Base-by-base conservation (phyloP, 2,113 vertebrate genomes). In the Tricholaema leucomelas region DNA sequence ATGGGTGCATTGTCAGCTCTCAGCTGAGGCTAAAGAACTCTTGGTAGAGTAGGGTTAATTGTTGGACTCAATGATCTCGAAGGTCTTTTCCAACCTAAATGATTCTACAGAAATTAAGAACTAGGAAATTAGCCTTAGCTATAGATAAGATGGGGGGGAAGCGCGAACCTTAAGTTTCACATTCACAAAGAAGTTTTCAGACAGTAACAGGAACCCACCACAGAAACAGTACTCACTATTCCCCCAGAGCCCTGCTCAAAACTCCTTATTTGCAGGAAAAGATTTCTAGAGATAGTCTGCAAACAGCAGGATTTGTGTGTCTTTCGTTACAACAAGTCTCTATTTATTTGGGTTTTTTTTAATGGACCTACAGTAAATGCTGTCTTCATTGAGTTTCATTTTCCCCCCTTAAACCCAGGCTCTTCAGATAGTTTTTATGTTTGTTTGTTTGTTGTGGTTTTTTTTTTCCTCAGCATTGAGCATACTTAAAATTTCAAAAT, bases 1-100 rank as follows among this genome's bases (percentile, higher is more conserved):
- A 4, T 0, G 0, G 76, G 1, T 6, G 2, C 0, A 2, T 30
- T 17, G 21, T 23, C 16, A 2, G 40, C 20, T 3, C 33, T 8
- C 25, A 2, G 18, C 9, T 11, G 6, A 4, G 33, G 28, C 23
- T 0, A 0, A 2, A 2, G 40, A 4, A 40, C 46, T 46, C 19
- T 46, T 46, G 46, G 20, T 21, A 46, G 20, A 46, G 46, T 20
- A 46, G 18, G 46, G 46, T 46, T 46, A 46, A 21, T 46, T 18
- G 19, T 10, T 21, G 46, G 46, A 40, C 40, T 40, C 40, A 40
- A 40, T 40, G 40, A 15, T 40, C 40, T 40, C 15, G 40, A 40
- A 40, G 40, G 40, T 15, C 40, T 40, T 40, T 40, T 40, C 40
- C 40, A 40, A 40, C 40, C 40, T 40, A 40, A 40, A 40, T 15